A percentile compares a stretch with the other conserved stretches of the same genome.
Conservation (phyloP, 2,888 invertebrate species). For the Noctuana brunneofusca region DNA sequence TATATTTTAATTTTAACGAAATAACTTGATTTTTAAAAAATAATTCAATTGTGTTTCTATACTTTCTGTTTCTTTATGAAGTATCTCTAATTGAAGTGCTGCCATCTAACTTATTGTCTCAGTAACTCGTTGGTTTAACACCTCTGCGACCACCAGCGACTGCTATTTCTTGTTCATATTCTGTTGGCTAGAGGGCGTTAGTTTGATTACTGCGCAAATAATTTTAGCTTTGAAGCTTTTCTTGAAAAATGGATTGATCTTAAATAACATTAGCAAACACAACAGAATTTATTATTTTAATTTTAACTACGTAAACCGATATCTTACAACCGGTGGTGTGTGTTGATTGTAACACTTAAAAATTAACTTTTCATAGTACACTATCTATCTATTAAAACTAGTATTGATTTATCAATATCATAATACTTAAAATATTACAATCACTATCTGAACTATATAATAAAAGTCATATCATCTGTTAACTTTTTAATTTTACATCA, state of each 20-base stretch:
- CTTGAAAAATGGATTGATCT: background rate
- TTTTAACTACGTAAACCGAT: background rate
- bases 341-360: too few species aligned
- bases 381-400: too few species aligned
- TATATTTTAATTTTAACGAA: too few species aligned
- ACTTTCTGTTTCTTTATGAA: too few species aligned
- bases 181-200: background rate
- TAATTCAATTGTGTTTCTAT: too few species aligned
- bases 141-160: background rate
- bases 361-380: too few species aligned
- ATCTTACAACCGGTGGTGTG: too few species aligned
- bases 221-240: background rate
- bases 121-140: background rate
- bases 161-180: background rate
- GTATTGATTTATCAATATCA: too few species aligned
- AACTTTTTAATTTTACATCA: conserved; percentile 60
- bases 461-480: conserved; percentile 33
- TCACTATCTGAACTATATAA: background rate
- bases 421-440: background rate
- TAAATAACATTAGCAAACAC: background rate
- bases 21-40: too few species aligned
- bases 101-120: background rate
- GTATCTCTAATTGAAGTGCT: background rate
- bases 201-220: background rate
- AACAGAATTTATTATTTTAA: too few species aligned